Percentiles rank a stretch among this genome's conserved stretches.
Evolutionary conservation across 2,888 invertebrate genomes (phyloP).

Genomic region (Brachypterus glaber): DNA sequence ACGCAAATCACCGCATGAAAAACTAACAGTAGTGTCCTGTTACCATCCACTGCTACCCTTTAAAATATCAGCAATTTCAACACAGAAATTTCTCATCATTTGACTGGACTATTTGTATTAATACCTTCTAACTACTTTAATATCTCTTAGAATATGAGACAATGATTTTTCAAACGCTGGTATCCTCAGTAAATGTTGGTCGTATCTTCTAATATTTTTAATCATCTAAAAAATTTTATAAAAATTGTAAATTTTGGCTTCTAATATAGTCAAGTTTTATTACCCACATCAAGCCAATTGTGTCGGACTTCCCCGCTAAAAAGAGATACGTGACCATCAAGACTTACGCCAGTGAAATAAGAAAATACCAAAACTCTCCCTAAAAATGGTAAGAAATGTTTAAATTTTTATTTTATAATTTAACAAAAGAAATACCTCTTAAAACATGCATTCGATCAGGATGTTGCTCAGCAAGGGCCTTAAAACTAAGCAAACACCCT

Average conservation of each 20-base stretch:
- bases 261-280: neutral
- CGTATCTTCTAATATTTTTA: conserved; percentile 69
- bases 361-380: conserved; percentile 77
- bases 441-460: conserved; percentile 58
- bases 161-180: conserved; percentile 78
- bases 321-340: conserved; percentile 82
- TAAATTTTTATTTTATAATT: no score
- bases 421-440: conserved; percentile 41
- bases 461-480: conserved; percentile 66
- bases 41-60: no score
- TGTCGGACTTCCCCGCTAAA: conserved; percentile 88
- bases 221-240: conserved; percentile 51
- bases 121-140: conserved; percentile 73
- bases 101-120: no score
- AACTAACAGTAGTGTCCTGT: no score
- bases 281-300: conserved; percentile 83
- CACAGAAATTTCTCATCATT: no score
- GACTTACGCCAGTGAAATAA: conserved; percentile 81
- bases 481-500: conserved; percentile 80
- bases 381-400: conserved; percentile 36
- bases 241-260: neutral
- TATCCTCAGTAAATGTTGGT: conserved; percentile 60
- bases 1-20: no score
- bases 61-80: no score
- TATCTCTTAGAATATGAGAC: conserved; percentile 72